Conservation (phyloP, 2,888 invertebrate genomes). For the Clusia tigrina region DNA sequence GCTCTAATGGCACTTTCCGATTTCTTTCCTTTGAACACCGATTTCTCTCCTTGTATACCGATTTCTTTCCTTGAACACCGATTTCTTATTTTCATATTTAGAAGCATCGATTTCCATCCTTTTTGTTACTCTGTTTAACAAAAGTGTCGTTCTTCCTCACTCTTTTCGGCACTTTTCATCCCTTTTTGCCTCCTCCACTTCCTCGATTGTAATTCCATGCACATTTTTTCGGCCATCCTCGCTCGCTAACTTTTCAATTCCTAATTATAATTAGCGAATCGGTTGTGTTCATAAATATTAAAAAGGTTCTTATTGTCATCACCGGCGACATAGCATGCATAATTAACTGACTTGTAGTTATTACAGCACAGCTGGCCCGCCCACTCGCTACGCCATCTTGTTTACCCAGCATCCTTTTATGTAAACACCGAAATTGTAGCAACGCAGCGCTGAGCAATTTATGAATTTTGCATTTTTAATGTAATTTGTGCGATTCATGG, state of each 20-base stretch:
- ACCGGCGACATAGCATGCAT: conserved; percentile 51
- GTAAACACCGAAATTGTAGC: conserved; percentile 20
- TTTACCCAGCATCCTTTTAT: conserved; percentile 7
- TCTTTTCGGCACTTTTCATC: not conserved
- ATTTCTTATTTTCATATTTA: not conserved
- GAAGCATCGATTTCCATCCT: not conserved
- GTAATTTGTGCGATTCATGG: conserved; percentile 50
- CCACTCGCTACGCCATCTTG: not conserved
- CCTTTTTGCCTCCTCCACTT: not conserved
- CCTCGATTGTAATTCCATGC: not conserved
- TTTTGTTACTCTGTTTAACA: not conserved
- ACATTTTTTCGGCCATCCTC: conserved; percentile 32
- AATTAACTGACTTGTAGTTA: conserved; percentile 44
- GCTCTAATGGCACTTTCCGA: no score
- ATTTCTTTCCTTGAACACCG: not conserved
- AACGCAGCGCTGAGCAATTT: conserved; percentile 40
- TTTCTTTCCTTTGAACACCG: conserved; percentile 1
- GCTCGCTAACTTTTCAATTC: conserved; percentile 59
- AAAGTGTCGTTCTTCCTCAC: not conserved
- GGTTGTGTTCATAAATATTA: conserved; percentile 57
- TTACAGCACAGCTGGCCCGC: not conserved
- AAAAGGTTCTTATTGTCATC: conserved; percentile 43
- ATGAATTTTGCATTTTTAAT: conserved; percentile 55
- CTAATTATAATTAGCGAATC: conserved; percentile 60
- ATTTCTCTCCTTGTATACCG: not conserved